These are phyloP conservation scores for Sycophila texana DNA, from an alignment of 2,888 invertebrate species.

Conservation along the genomic window DNA sequence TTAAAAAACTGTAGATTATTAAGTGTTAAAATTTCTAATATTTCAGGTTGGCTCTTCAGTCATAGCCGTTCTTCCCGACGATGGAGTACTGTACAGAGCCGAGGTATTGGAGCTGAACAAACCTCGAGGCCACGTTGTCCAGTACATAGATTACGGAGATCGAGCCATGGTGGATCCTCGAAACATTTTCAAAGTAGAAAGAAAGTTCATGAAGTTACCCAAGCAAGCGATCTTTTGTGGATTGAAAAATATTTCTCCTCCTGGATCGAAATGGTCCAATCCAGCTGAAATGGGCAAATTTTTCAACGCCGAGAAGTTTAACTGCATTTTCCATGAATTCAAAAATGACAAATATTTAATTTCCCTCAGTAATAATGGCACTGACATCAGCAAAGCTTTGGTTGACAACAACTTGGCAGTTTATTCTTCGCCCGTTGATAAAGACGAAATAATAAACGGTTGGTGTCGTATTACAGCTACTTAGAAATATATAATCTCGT, in stretches of 20 bases:
- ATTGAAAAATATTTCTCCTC: slow-evolving; percentile 80
- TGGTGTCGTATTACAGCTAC: background rate
- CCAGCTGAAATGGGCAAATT: slow-evolving; percentile 76
- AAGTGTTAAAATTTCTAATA: slow-evolving; percentile 47
- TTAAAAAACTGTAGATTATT: background rate
- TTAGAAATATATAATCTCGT: background rate
- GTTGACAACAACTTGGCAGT: slow-evolving; percentile 77
- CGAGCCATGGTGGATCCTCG: slow-evolving; percentile 80
- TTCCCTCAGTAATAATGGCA: slow-evolving; percentile 76
- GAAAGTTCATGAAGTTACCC: slow-evolving; percentile 81
- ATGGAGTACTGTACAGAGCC: slow-evolving; percentile 84
- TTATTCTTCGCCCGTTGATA: background rate
- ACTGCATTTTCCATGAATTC: slow-evolving; percentile 78
- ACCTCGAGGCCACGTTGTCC: slow-evolving; percentile 80
- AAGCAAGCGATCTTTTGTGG: slow-evolving; percentile 84
- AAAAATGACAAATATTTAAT: slow-evolving; percentile 77
- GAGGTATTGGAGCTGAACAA: slow-evolving; percentile 79
- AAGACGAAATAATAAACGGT: slow-evolving; percentile 5
- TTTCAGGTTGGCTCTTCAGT: slow-evolving; percentile 81
- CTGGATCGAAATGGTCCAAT: slow-evolving; percentile 79
- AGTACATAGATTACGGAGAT: slow-evolving; percentile 88
- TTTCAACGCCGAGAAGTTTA: slow-evolving; percentile 80
- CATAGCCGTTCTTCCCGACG: slow-evolving; percentile 83
- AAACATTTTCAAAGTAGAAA: slow-evolving; percentile 84
- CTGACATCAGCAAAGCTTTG: slow-evolving; percentile 76